Evolutionary conservation across 2,888 invertebrate species (phyloP), one percentile per base, ranked within the genome.

Genomic region (Plagodis dolabraria): DNA sequence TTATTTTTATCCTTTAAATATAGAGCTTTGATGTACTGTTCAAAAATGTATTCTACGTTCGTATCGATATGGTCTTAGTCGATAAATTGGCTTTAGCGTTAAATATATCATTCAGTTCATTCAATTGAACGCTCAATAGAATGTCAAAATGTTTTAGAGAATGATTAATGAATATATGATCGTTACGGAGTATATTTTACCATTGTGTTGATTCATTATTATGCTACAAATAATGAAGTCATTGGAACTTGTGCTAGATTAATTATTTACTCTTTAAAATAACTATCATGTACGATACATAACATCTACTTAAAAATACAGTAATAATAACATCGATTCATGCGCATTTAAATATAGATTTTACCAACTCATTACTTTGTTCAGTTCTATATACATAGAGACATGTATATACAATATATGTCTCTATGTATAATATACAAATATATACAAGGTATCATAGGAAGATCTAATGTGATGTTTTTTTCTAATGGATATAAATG

Each of bases 1-100:
- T 89, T 88, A 87, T 89, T 84, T 83, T 79, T 82, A 76, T 80
- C 79, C 77, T 75, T 57, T 69, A 51, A 71, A 63, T 60, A 61
- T 61, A 58, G 55, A 60, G 49, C 59, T 60, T 11, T 11, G 10
- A 40, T 33, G 46, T 11, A 53, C 36, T 44, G 5, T 33, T 2
- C 6, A 10, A 50, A 45, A 49, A 48, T 7, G 9, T 45, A 40
- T 35, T 60, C 34, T 59, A 53, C 33, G 0, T 0, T 0, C 0
- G 0, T 12, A 33, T 35, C 8, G 10, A 33, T 53, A 67, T 40
- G 42, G 54, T 43, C 49, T 33, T 57, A 7, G 47, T 58, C 65
- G 10, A 43, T 9, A 7, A 34, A 9, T 22, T 33, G n/a, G n/a
- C 5, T 7, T 0, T 22, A n/a, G 9, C 11, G 38, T 57, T 51